These are phyloP conservation scores for Tiliacea aurago DNA, from an alignment of 2,888 invertebrate species.

Conservation along the genomic window DNA sequence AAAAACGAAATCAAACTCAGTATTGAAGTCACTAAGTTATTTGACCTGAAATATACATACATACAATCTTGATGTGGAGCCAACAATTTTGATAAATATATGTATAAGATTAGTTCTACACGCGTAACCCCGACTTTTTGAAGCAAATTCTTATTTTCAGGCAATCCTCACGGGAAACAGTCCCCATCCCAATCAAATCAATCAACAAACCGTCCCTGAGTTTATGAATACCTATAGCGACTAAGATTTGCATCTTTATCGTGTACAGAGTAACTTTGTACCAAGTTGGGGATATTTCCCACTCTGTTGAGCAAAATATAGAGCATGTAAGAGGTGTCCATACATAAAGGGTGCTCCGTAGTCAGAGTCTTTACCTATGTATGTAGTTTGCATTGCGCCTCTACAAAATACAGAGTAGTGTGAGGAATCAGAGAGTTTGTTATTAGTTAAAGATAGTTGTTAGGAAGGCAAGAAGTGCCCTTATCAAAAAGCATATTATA, in stretches of 20 bases:
- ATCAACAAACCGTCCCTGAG: background rate
- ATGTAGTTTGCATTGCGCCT: constrained; percentile 67
- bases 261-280: constrained; percentile 10
- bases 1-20: too few relatives aligned
- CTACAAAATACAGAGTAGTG: constrained; percentile 44
- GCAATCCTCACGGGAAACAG: background rate
- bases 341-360: constrained; percentile 58
- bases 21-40: background rate
- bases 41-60: background rate
- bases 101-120: background rate
- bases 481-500: too few relatives aligned
- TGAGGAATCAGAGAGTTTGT: constrained; percentile 27
- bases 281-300: constrained; percentile 28
- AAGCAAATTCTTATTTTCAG: background rate
- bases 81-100: background rate
- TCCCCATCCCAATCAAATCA: background rate
- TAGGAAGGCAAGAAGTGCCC: too few relatives aligned
- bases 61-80: too few relatives aligned
- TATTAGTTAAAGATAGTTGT: background rate
- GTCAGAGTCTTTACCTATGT: constrained; percentile 58
- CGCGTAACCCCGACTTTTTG: background rate
- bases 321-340: constrained; percentile 42
- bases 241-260: background rate
- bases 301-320: too few relatives aligned
- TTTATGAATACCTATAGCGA: background rate